Evolutionary conservation across 1,140 invertebrate species (phyloP), one percentile per base, ranked within the genome.

Genomic region (Platyscapa corneri): DNA sequence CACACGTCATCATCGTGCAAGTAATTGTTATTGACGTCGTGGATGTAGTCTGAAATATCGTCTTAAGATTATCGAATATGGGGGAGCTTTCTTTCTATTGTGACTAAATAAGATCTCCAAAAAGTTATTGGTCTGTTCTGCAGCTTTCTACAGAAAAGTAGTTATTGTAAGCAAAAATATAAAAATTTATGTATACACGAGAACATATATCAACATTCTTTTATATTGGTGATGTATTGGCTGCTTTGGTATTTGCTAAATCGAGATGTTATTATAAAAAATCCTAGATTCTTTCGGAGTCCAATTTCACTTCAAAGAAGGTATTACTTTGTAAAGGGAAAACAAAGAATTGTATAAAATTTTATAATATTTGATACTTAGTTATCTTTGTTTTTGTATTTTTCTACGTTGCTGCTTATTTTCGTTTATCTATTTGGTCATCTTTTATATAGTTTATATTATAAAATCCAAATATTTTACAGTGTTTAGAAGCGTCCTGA

Each of bases 91-190:
- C 46, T 77, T 56, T 53, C n/a, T 1, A 56, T 23, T 46, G 32
- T 76, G 5, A 7, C 23, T 39, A 83, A 75, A 83, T 83, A 76
- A 83, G 72, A 30, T 75, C 56, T 76, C 27, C 14, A 60, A 56
- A 56, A 76, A 76, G n/a, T 83, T 83, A 83, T 76, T 76, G 46
- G 39, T 76, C 27, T 37, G 20, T 12, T 53, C 32, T n/a, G 34
- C 5, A 60, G 49, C 39, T 64, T 64, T 37, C 12, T 7, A 14
- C 27, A 10, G n/a, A 23, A 39, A 20, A 42, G 75, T 27, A 30
- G 46, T 46, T 49, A 76, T 1, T 30, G 0, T 8, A 6, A 6
- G n/a, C 27, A 6, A 20, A 10, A 37, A 6, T 34, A 56, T 34
- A 53, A 34, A 30, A 77, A 56, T 34, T 53, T 70, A 39, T 70